Conservation (phyloP, 2,888 invertebrate species). For the Catocala fraxini region DNA sequence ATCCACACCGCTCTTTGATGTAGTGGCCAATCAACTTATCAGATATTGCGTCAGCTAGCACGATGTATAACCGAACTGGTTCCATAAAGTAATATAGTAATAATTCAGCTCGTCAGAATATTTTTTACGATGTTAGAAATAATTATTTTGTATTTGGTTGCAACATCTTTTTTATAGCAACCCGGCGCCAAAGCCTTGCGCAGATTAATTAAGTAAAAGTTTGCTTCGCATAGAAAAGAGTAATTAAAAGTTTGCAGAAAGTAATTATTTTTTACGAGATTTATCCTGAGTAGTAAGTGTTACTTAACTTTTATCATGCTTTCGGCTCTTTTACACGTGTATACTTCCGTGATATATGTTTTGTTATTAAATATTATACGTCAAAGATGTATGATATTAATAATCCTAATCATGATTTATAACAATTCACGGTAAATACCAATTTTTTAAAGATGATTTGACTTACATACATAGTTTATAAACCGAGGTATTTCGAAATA, state of each 20-base stretch:
- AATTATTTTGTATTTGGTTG: slow-evolving; percentile 20
- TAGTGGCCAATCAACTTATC: slow-evolving; percentile 29
- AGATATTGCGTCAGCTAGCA: slow-evolving; percentile 23
- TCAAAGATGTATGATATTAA: too few relatives aligned
- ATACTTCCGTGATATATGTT: too few relatives aligned
- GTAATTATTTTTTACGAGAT: slow-evolving; percentile 4
- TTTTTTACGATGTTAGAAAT: slow-evolving; percentile 25
- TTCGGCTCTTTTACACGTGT: too few relatives aligned
- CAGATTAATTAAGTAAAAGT: slow-evolving; percentile 35
- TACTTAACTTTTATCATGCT: too few relatives aligned
- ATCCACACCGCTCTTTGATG: slow-evolving; percentile 21
- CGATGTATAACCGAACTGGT: slow-evolving; percentile 17
- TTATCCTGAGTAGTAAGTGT: not conserved
- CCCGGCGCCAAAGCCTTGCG: slow-evolving; percentile 23
- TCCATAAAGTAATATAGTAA: slow-evolving; percentile 17
- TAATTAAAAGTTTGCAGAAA: too few relatives aligned
- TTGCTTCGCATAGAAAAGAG: slow-evolving; percentile 10
- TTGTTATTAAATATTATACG: too few relatives aligned
- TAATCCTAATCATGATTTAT: too few relatives aligned
- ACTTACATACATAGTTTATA: too few relatives aligned
- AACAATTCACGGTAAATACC: too few relatives aligned
- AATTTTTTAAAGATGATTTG: too few relatives aligned
- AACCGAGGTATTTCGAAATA: too few relatives aligned
- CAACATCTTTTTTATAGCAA: slow-evolving; percentile 29
- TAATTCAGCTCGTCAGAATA: slow-evolving; percentile 32